phyloP scores from a whole-genome alignment of 2,888 invertebrate genomes.

The Drosophila demipolita region DNA sequence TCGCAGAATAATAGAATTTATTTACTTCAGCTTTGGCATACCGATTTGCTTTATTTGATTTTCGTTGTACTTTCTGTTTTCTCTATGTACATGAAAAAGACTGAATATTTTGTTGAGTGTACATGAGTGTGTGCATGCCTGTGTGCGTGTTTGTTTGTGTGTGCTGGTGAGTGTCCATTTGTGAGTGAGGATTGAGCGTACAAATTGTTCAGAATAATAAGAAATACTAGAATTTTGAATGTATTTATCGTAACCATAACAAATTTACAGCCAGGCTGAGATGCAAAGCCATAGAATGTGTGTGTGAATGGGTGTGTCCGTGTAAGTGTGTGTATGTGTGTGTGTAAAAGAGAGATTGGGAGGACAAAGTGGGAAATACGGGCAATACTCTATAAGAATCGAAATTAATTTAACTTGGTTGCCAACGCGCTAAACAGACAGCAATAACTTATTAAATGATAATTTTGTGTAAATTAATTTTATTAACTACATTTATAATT shows the following conservation, averaged over 20 bases:
- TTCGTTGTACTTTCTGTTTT: conserved; percentile 29
- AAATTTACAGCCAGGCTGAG: background rate
- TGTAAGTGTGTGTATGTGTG: background rate
- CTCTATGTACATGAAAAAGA: conserved; percentile 66
- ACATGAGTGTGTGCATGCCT: conserved; percentile 13
- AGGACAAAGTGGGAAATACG: background rate
- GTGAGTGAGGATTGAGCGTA: background rate
- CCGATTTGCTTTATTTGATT: conserved; percentile 26
- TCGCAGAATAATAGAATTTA: conserved; percentile 22
- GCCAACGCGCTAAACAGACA: conserved; percentile 45
- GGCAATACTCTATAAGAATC: conserved; percentile 43
- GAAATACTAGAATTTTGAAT: conserved; percentile 6
- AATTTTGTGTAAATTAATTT: conserved; percentile 56
- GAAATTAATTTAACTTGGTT: conserved; percentile 59
- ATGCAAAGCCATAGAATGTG: conserved; percentile 9
- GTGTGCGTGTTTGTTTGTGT: conserved; percentile 25
- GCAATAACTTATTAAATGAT: conserved; percentile 53
- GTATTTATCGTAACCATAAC: conserved; percentile 9
- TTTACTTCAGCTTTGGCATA: conserved; percentile 22
- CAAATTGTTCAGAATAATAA: conserved; percentile 14
- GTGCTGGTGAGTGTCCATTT: background rate
- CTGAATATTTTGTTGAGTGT: conserved; percentile 60
- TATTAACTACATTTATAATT: conserved; percentile 78
- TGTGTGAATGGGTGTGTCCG: background rate
- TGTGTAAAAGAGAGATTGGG: background rate